These are phyloP conservation scores for Zaprionus tsacasi DNA, from an alignment of 1,140 invertebrate species.

Conservation along the genomic window DNA sequence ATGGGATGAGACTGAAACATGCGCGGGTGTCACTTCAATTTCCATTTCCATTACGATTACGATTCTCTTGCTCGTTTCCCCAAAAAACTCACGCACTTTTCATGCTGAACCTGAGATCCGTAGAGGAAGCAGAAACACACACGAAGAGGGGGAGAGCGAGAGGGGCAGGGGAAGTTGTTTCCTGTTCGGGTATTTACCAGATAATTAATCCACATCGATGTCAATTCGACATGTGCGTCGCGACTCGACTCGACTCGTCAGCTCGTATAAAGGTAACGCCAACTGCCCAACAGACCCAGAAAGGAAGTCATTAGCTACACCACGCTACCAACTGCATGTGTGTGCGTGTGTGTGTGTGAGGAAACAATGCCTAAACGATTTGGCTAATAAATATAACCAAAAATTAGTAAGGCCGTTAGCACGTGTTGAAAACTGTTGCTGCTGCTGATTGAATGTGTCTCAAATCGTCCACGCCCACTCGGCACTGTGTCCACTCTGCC, in stretches of 20 bases:
- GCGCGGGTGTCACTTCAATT: conserved; percentile 1
- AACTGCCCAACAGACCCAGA: conserved; percentile 17
- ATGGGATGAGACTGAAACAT: not conserved
- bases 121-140: conserved; percentile 16
- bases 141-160: not conserved
- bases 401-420: conserved; percentile 23
- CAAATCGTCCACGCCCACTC: conserved; percentile 4
- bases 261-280: conserved; percentile 12
- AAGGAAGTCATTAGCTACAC: conserved; percentile 51
- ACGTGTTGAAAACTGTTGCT: conserved; percentile 35
- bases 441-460: not conserved
- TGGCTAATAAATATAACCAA: conserved; percentile 28
- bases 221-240: conserved; percentile 49
- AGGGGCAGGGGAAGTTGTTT: conserved; percentile 29
- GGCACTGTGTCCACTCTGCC: too few species aligned
- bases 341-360: conserved; percentile 31
- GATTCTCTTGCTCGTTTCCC: not conserved
- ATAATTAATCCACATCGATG: conserved; percentile 58
- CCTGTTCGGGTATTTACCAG: conserved; percentile 46
- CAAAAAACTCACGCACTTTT: conserved; percentile 18
- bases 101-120: conserved; percentile 1
- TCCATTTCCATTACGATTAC: not conserved
- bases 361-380: conserved; percentile 40
- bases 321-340: not conserved
- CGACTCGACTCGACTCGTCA: not conserved